These are phyloP conservation scores for Trichonephila inaurata DNA, from an alignment of 1,140 invertebrate species.

Conservation along the genomic window DNA sequence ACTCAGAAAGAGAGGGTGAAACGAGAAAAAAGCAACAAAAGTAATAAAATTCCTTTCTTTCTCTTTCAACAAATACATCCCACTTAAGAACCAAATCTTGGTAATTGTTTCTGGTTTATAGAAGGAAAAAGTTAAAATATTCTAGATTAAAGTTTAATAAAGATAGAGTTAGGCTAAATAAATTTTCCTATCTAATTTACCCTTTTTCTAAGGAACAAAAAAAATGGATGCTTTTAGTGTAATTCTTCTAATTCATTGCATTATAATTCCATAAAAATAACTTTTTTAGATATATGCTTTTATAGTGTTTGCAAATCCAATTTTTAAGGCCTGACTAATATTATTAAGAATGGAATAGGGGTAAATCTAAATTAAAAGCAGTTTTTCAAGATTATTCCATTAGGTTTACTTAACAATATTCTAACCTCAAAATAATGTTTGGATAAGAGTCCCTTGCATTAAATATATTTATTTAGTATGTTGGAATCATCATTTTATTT, in stretches of 20 bases:
- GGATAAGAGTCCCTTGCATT: neutral
- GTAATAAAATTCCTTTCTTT: neutral
- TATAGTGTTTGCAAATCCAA: neutral
- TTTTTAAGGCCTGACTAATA: neutral
- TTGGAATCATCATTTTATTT: neutral
- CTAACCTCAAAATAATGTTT: neutral
- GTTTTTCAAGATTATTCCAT: neutral
- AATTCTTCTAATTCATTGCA: conserved; percentile 30
- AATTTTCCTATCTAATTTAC: neutral
- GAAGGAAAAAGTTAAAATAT: neutral
- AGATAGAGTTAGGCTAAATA: neutral
- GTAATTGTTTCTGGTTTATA: neutral
- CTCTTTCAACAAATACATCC: neutral
- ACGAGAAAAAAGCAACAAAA: too few species aligned
- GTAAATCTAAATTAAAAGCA: neutral
- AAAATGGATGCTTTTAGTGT: neutral
- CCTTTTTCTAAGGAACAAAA: neutral
- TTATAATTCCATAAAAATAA: neutral
- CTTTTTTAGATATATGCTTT: neutral
- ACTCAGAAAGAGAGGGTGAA: too few species aligned
- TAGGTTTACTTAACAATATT: neutral
- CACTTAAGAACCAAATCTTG: neutral
- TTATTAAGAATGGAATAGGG: neutral
- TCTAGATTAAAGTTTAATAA: neutral
- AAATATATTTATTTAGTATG: neutral